These are phyloP conservation scores for Neoarius graeffei DNA, from an alignment of 2,113 vertebrate species.

Conservation along the genomic window DNA sequence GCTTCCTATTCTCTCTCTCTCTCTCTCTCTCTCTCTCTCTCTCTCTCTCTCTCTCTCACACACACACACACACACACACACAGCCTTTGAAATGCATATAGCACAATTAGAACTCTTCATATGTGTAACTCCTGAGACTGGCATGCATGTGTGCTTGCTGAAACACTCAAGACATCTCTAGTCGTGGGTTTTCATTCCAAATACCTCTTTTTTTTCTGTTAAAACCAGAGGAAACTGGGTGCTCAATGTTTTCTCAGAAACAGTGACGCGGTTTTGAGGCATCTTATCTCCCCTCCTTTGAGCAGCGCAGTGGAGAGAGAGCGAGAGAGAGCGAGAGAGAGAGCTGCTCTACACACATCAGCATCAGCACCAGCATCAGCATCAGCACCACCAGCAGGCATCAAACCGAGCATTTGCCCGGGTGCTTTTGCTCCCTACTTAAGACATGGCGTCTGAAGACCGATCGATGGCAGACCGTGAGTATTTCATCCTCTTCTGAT, in stretches of 20 bases:
- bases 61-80: not conserved
- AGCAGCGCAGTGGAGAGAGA: slow-evolving; percentile 50
- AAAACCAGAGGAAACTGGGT: not conserved
- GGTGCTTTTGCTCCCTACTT: slow-evolving; percentile 41
- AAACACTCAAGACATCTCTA: not conserved
- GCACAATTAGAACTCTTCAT: not conserved
- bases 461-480: slow-evolving; percentile 67
- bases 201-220: not conserved
- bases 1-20: not conserved
- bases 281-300: slow-evolving; percentile 55
- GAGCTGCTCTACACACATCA: slow-evolving; percentile 38
- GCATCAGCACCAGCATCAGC: slow-evolving; percentile 45
- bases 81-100: not conserved
- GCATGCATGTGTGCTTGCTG: not conserved
- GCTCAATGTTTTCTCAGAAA: not conserved
- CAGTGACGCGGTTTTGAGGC: slow-evolving; percentile 7
- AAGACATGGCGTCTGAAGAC: slow-evolving; percentile 66
- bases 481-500: slow-evolving; percentile 54
- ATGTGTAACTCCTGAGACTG: not conserved
- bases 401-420: slow-evolving; percentile 16
- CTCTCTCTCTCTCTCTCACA: not conserved
- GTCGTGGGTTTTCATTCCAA: not conserved
- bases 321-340: not conserved
- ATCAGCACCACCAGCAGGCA: slow-evolving; percentile 42
- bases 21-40: not conserved